These are phyloP conservation scores for Brachyhypopomus occidentalis DNA, from an alignment of 2,113 vertebrate species.

Conservation along the genomic window DNA sequence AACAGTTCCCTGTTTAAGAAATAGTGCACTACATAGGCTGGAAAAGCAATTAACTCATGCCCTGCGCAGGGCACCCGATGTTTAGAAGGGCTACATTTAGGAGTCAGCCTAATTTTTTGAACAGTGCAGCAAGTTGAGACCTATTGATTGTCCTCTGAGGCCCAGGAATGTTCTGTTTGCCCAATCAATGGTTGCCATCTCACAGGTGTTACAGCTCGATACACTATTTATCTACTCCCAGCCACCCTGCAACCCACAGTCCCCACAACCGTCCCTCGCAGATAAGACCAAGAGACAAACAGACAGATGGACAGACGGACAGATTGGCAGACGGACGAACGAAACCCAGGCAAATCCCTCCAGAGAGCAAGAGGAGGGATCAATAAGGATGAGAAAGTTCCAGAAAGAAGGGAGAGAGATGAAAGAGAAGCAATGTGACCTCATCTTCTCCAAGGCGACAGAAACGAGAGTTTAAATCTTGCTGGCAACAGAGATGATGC, in stretches of 20 bases:
- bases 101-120: conserved; percentile 1
- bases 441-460: conserved; percentile 7
- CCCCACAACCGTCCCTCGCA: conserved; percentile 40
- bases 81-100: neutral
- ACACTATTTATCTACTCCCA: conserved; percentile 61
- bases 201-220: conserved; percentile 64
- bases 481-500: neutral
- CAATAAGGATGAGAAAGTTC: conserved; percentile 18
- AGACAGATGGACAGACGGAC: conserved; percentile 6
- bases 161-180: conserved; percentile 64
- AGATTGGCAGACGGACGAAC: neutral
- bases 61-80: neutral
- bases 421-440: conserved; percentile 10
- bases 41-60: neutral
- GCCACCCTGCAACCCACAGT: conserved; percentile 43
- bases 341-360: conserved; percentile 27
- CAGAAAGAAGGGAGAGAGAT: conserved; percentile 19
- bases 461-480: neutral
- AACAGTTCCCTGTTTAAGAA: neutral
- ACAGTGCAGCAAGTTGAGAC: conserved; percentile 50
- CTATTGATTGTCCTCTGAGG: conserved; percentile 63
- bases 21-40: neutral
- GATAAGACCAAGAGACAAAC: conserved; percentile 41
- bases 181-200: conserved; percentile 65
- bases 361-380: neutral